phyloP scores from a whole-genome alignment of 2,113 vertebrate species.

The Actenoides lindsayi region DNA sequence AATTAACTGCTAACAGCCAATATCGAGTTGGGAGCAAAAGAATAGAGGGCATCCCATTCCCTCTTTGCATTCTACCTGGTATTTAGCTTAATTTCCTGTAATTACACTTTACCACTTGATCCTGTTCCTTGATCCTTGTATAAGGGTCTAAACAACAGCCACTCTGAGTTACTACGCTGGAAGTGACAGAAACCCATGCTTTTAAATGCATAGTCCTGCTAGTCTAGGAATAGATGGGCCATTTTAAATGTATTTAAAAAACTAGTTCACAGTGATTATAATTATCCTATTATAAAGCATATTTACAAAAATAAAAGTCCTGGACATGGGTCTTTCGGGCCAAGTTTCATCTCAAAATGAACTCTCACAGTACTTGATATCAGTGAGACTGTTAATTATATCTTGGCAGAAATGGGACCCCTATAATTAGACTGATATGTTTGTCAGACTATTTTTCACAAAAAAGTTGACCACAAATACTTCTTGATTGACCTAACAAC shows the following conservation, averaged over 20 bases:
- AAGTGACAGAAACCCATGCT: not conserved
- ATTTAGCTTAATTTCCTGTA: not conserved
- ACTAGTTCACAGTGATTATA: not conserved
- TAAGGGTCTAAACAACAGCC: not conserved
- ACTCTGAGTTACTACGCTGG: not conserved
- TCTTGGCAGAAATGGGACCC: slow-evolving; percentile 6
- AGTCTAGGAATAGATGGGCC: not conserved
- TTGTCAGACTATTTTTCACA: not conserved
- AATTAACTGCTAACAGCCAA: not conserved
- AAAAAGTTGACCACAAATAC: not conserved
- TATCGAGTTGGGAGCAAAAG: rapidly evolving
- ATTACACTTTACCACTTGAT: not conserved
- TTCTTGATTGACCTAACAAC: not conserved
- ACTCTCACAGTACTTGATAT: not conserved
- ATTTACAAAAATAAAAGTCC: slow-evolving; percentile 6
- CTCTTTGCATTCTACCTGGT: not conserved
- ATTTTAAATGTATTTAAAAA: not conserved
- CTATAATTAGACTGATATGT: not conserved
- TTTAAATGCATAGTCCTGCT: not conserved
- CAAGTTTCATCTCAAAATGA: slow-evolving; percentile 35
- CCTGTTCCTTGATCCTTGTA: not conserved
- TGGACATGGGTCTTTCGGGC: not conserved
- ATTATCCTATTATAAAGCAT: not conserved
- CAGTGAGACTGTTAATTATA: not conserved
- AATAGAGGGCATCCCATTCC: not conserved